Conservation (phyloP, 1,140 invertebrate species). For the Atta colombica region DNA sequence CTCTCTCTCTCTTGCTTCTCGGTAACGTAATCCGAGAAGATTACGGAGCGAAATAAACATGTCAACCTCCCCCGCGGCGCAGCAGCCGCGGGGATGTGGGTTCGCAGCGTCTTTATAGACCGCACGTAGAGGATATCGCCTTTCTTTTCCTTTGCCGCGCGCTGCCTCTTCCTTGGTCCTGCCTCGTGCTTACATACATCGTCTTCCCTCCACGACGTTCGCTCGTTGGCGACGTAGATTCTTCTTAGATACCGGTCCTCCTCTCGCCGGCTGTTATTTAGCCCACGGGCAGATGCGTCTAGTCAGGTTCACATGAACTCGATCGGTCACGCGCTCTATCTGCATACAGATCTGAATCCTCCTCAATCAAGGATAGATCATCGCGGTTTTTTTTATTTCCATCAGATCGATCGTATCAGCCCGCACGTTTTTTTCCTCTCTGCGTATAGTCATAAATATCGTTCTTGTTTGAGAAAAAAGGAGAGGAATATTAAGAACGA, state of each 20-base stretch:
- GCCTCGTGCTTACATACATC: conserved; percentile 40
- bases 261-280: conserved; percentile 56
- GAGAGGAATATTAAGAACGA: background rate
- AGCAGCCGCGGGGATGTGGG: conserved; percentile 68
- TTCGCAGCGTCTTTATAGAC: conserved; percentile 76
- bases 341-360: conserved; percentile 46
- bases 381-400: conserved; percentile 35
- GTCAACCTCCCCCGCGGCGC: conserved; percentile 74
- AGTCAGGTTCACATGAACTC: conserved; percentile 60
- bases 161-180: conserved; percentile 1
- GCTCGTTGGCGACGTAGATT: conserved; percentile 60
- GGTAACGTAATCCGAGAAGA: conserved; percentile 80
- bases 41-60: conserved; percentile 80
- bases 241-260: conserved; percentile 51
- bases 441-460: conserved; percentile 15
- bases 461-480: background rate
- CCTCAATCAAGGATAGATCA: conserved; percentile 54
- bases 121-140: conserved; percentile 67
- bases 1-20: background rate
- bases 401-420: conserved; percentile 11
- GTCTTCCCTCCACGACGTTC: conserved; percentile 26
- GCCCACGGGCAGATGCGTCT: conserved; percentile 62
- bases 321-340: conserved; percentile 64
- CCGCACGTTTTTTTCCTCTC: background rate
- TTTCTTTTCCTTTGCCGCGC: conserved; percentile 50